Evolutionary conservation across 2,888 invertebrate genomes (phyloP).

Genomic region (Spodoptera littoralis): DNA sequence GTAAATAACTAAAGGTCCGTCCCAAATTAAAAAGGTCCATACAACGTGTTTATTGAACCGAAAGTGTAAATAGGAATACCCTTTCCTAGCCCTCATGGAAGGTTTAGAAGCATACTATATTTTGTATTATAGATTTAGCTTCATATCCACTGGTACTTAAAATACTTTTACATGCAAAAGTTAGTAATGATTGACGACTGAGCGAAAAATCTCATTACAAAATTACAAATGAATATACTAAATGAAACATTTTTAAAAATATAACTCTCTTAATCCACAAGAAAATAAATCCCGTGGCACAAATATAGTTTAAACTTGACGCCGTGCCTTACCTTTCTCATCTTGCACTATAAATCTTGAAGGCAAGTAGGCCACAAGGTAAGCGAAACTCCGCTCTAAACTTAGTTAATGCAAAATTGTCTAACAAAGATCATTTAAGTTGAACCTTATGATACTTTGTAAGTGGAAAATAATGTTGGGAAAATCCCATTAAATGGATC

Average conservation of each 20-base stretch:
- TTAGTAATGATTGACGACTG: too few species aligned
- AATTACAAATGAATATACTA: too few species aligned
- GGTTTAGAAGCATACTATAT: background rate
- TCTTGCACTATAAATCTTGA: constrained; percentile 39
- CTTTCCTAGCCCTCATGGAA: constrained; percentile 34
- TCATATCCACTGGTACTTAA: too few species aligned
- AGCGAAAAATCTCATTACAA: too few species aligned
- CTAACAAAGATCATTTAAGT: constrained; percentile 53
- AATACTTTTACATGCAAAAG: too few species aligned
- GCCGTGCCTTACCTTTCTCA: constrained; percentile 28
- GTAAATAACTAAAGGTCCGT: constrained; percentile 37
- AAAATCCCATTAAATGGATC: constrained; percentile 8
- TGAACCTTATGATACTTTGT: constrained; percentile 37
- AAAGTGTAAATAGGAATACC: constrained; percentile 44
- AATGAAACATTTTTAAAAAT: too few species aligned
- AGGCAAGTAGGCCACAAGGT: constrained; percentile 42
- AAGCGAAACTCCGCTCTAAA: constrained; percentile 45
- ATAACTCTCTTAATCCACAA: constrained; percentile 8
- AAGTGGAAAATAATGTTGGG: constrained; percentile 28
- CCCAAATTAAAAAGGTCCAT: constrained; percentile 42
- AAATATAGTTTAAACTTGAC: constrained; percentile 25
- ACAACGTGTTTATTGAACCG: constrained; percentile 44
- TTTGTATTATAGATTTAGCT: too few species aligned
- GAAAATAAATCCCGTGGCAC: constrained; percentile 20
- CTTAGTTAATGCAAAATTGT: constrained; percentile 51